Conservation (phyloP, 2,888 invertebrate species). For the Thelaira solivaga region DNA sequence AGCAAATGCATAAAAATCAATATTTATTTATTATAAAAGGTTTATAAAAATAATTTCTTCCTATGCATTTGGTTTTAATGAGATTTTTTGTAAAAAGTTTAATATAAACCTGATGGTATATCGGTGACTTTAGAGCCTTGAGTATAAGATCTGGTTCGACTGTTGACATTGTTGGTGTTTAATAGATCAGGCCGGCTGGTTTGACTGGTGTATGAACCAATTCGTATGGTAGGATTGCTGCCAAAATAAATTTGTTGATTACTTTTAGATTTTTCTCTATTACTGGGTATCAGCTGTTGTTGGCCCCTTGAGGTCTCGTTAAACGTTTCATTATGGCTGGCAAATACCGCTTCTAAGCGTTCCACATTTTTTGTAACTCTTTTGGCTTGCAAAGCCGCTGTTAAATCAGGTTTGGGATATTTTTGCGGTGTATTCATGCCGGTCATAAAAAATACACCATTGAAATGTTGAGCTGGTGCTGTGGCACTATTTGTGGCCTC, state of each 20-base stretch:
- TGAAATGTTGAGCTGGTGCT: constrained; percentile 78
- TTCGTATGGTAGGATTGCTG: constrained; percentile 72
- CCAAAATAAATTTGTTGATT: constrained; percentile 76
- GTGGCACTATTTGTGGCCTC: constrained; percentile 45
- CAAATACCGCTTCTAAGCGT: constrained; percentile 81
- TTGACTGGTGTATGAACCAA: constrained; percentile 66
- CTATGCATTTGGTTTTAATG: too few species aligned
- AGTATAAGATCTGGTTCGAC: constrained; percentile 76
- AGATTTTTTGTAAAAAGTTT: constrained; percentile 54
- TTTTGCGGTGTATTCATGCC: constrained; percentile 78
- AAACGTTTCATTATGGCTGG: constrained; percentile 77
- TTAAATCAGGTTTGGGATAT: constrained; percentile 77
- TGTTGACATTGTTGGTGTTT: constrained; percentile 67
- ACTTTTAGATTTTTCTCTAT: constrained; percentile 78
- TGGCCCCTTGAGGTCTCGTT: constrained; percentile 76
- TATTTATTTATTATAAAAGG: too few species aligned
- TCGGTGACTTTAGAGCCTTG: constrained; percentile 83
- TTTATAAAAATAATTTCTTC: too few species aligned
- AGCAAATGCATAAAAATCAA: too few species aligned
- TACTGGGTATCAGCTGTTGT: constrained; percentile 82
- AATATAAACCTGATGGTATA: constrained; percentile 86
- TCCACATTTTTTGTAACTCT: constrained; percentile 87
- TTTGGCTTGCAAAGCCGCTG: constrained; percentile 80
- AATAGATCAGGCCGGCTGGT: constrained; percentile 38
- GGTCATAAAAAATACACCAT: constrained; percentile 80